Base-by-base conservation (phyloP, 1,140 invertebrate genomes). In the Dufourea novaeangliae region DNA sequence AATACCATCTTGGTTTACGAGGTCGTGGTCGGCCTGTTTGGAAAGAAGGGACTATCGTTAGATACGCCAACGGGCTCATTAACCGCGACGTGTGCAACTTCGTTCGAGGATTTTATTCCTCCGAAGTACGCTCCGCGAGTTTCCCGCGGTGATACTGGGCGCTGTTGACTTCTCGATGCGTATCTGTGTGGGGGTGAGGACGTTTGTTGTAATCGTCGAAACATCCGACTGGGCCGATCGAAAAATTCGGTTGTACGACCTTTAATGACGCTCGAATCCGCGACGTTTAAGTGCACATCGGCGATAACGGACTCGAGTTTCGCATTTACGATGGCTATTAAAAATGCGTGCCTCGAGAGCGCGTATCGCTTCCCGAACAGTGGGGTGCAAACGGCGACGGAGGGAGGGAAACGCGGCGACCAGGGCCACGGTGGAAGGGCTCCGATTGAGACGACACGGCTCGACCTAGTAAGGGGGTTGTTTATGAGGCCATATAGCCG, bases 401-500 rank as follows among this genome's bases (percentile, higher is more conserved):
- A 20, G 32, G 12, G 7, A 73, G 44, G 39, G 12, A n/a, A 32
- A 59, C 66, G 66, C 44, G 50, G 61, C 44, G 73, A 70, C 41
- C 44, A 41, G 32, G 22, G 7, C 12, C 11, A 25, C 17, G 70
- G 54, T 11, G 32, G 46, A 54, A 61, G 44, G 77, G 63, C 34
- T 27, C 79, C 56, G 86, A 90, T 90, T 88, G 84, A 89, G 86
- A 88, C 82, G 85, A 82, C 78, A 85, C 63, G 50, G 50, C 34
- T 79, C 81, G 81, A 82, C 82, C 86, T 82, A 86, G 71, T 83
- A 78, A 80, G 68, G 85, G 83, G 62, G 83, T 90, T 89, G 87
- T 90, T 90, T 90, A 91, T 85, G 88, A 89, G 88, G 87, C 88
- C 86, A 86, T 91, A 90, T 88, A 89, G 87, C 77, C 62, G 80